Base-by-base conservation (phyloP, 1,140 invertebrate genomes). In the Leptonema lineaticorne region DNA sequence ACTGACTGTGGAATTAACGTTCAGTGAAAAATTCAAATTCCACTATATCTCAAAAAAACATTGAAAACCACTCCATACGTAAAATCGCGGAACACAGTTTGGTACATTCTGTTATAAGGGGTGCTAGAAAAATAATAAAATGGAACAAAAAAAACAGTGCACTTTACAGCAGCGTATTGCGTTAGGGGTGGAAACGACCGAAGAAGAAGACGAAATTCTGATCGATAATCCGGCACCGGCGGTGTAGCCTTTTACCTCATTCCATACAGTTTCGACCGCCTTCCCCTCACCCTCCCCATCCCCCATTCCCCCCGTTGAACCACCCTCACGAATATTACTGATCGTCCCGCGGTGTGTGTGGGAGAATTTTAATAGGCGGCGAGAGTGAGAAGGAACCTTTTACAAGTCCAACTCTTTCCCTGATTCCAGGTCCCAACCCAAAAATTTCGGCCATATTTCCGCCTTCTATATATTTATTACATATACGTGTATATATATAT, bases 141-240 rank as follows among this genome's bases (percentile, higher is more conserved):
- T 4, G 46, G n/a, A n/a, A n/a, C n/a, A n/a, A 48, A 48, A 48
- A 48, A 48, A 33, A 33, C 5, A 48, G 46, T 20, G 46, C 46
- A 48, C 22, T 48, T 48, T 20, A 48, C 46, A 48, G 22, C 46
- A 41, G 41, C 20, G 62, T 24, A 28, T 24, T 26, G 59, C 14
- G 59, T 20, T 24, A 46, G 59, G 33, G 59, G 30, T 7, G n/a
- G 30, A 8, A 28, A 63, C 22, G 62, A 60, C 7, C 5, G 27
- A 18, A 28, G 3, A 18, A 28, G 37, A 11, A 16, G n/a, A 27
- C n/a, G 48, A 53, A 26, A 26, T 57, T 14, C 37, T 28, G 62
- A 63, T 63, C 62, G 62, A 63, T 63, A 63, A 45, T 62, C 59
- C 16, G 37, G 6, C 5, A 20, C 16, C 9, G 62, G n/a, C 7